Evolutionary conservation across 2,888 invertebrate genomes (phyloP).

Genomic region (Sicus ferrugineus): DNA sequence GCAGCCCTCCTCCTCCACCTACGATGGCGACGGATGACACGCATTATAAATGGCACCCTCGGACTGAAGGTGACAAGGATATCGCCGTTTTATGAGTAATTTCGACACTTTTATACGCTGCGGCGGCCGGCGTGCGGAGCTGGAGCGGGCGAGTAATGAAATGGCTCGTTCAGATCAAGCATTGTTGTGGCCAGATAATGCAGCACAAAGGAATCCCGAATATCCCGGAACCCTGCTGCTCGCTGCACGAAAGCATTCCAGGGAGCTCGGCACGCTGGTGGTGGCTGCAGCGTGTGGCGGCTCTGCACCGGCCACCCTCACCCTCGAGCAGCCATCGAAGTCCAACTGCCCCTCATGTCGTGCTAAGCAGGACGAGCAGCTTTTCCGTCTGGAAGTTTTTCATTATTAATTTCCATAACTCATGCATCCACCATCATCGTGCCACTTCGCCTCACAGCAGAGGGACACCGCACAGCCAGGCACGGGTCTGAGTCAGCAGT

Average conservation of each 20-base stretch:
- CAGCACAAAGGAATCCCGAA: constrained; percentile 10
- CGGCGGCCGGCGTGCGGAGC: constrained; percentile 7
- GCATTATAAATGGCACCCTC: constrained; percentile 46
- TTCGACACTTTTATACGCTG: constrained; percentile 38
- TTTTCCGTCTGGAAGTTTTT: constrained; percentile 39
- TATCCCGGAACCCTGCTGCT: constrained; percentile 13
- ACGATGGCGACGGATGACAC: too few relatives aligned
- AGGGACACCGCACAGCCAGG: background rate
- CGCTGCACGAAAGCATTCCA: constrained; percentile 29
- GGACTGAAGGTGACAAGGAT: constrained; percentile 58
- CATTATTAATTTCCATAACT: constrained; percentile 59
- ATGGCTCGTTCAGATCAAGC: constrained; percentile 36
- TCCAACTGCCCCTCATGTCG: background rate
- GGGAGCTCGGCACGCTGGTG: constrained; percentile 24
- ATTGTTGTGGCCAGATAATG: constrained; percentile 38
- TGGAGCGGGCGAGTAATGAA: constrained; percentile 35
- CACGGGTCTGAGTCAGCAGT: background rate
- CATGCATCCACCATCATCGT: constrained; percentile 53
- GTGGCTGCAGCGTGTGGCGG: background rate
- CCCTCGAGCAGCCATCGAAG: background rate
- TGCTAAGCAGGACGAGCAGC: background rate
- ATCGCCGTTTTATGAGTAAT: constrained; percentile 55
- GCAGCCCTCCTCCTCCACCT: too few relatives aligned
- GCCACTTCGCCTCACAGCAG: constrained; percentile 31
- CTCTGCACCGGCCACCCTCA: background rate